Evolutionary conservation across 2,888 invertebrate species (phyloP).

Genomic region (Drosophila crucigera): DNA sequence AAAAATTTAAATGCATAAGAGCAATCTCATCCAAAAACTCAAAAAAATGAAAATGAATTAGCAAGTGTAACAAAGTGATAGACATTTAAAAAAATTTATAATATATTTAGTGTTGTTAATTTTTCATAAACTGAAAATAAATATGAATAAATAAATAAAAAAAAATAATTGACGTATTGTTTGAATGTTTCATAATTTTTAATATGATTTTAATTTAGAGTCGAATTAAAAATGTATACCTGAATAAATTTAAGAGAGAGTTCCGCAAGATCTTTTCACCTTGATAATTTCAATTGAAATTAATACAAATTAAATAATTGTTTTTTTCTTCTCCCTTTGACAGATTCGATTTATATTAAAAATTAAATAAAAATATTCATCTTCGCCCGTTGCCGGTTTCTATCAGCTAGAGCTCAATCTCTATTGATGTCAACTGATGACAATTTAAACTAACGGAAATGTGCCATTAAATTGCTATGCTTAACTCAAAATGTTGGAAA

Average conservation of each 20-base stretch:
- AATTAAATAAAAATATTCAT: slow-evolving; percentile 33
- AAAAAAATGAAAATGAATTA: background rate
- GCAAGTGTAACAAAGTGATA: background rate
- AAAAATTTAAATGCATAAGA: background rate
- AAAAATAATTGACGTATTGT: background rate
- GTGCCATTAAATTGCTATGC: slow-evolving; percentile 69
- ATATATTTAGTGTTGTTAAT: background rate
- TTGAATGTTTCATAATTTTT: background rate
- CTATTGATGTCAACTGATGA: slow-evolving; percentile 46
- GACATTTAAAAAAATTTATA: background rate
- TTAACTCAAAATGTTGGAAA: slow-evolving; percentile 75
- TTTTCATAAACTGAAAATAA: background rate
- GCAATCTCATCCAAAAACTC: background rate
- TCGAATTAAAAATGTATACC: background rate
- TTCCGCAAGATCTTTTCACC: background rate
- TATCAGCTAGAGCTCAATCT: slow-evolving; percentile 7
- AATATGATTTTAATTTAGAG: background rate
- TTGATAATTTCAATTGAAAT: slow-evolving; percentile 44
- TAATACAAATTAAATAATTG: slow-evolving; percentile 58
- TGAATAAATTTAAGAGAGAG: background rate
- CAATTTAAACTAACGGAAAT: slow-evolving; percentile 61
- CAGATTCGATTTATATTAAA: background rate
- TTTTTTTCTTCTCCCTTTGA: background rate
- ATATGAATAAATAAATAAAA: background rate
- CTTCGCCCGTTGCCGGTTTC: background rate